phyloP scores from a whole-genome alignment of 2,797 vertebrate species.

The Myotis myotis region DNA sequence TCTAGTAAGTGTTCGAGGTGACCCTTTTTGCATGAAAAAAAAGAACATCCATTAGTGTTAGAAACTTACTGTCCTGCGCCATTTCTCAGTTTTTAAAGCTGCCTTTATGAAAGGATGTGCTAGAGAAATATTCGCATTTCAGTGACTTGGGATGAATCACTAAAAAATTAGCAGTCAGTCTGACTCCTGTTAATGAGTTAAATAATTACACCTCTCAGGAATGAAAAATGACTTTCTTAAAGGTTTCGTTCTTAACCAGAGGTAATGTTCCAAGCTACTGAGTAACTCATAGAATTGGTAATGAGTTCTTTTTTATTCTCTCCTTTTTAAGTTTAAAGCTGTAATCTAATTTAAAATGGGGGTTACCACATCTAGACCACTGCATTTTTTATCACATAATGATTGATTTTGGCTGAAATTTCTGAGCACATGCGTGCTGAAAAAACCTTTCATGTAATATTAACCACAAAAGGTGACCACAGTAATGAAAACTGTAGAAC shows the following conservation, averaged over 20 bases:
- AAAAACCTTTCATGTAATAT: background rate
- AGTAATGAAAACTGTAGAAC: background rate
- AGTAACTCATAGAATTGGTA: background rate
- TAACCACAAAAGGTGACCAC: background rate
- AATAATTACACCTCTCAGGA: constrained; percentile 52
- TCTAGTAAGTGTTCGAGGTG: constrained; percentile 62
- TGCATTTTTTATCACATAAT: constrained; percentile 12
- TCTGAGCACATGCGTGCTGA: background rate
- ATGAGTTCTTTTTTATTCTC: background rate
- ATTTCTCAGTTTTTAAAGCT: constrained; percentile 38
- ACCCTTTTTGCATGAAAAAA: constrained; percentile 53
- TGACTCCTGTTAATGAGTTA: constrained; percentile 60
- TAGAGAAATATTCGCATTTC: constrained; percentile 36
- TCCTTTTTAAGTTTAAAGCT: background rate
- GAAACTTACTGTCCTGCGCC: background rate
- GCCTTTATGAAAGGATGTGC: background rate
- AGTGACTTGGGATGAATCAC: constrained; percentile 50
- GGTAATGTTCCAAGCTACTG: constrained; percentile 27
- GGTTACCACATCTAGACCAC: background rate
- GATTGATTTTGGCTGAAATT: constrained; percentile 32
- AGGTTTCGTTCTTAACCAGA: constrained; percentile 34
- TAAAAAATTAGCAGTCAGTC: constrained; percentile 49
- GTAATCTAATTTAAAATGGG: constrained; percentile 9
- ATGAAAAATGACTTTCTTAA: constrained; percentile 51
- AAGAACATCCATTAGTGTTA: constrained; percentile 24